Conservation (phyloP, 1,140 invertebrate species). For the Drosophila burlai region DNA sequence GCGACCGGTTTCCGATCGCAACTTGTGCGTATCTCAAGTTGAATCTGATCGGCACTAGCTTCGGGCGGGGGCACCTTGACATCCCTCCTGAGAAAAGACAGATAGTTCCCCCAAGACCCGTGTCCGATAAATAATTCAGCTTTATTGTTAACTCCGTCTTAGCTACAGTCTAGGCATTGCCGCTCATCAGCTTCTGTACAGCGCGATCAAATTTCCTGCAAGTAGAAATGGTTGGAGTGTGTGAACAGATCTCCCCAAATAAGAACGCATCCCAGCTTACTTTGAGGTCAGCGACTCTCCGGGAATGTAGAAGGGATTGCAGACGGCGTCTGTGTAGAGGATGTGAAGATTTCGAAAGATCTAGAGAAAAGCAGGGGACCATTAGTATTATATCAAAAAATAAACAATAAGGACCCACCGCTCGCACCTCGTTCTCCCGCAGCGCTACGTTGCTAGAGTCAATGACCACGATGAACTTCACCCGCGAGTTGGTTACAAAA, state of each 20-base stretch:
- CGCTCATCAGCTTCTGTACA: constrained; percentile 88
- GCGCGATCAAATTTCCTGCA: constrained; percentile 88
- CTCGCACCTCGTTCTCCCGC: constrained; percentile 97
- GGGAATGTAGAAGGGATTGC: constrained; percentile 97
- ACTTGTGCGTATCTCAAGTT: constrained; percentile 40
- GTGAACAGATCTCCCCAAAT: not conserved
- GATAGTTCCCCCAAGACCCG: not conserved
- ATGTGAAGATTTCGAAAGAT: constrained; percentile 96
- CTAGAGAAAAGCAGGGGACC: constrained; percentile 85
- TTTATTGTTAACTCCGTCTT: constrained; percentile 27
- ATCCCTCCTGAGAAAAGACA: constrained; percentile 24
- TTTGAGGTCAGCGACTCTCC: constrained; percentile 92
- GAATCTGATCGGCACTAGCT: constrained; percentile 21
- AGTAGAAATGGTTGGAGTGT: constrained; percentile 62
- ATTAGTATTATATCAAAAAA: not conserved
- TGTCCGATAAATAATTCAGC: constrained; percentile 23
- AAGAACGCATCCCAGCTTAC: constrained; percentile 86
- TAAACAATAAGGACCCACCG: constrained; percentile 87
- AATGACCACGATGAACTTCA: constrained; percentile 98
- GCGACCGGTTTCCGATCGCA: constrained; percentile 35
- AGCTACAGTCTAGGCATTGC: constrained; percentile 63
- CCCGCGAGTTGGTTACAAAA: constrained; percentile 98
- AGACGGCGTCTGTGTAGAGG: constrained; percentile 96
- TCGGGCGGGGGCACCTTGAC: constrained; percentile 43
- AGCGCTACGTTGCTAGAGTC: constrained; percentile 94